Evolutionary conservation across 2,797 vertebrate genomes (phyloP).

Genomic region (Carapus acus): DNA sequence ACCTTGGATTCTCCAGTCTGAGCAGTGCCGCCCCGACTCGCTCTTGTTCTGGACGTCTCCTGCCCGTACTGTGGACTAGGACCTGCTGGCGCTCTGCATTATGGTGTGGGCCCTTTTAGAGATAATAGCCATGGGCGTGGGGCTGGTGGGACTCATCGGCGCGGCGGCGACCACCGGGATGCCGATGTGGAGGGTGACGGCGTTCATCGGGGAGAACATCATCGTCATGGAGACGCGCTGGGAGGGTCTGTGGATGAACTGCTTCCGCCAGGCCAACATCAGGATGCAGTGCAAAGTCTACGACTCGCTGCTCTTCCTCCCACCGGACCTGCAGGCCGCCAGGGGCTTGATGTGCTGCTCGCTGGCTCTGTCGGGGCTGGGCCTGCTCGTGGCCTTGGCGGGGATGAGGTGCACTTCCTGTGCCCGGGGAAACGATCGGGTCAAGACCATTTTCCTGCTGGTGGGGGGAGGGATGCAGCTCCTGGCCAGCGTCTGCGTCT

Average conservation of each 20-base stretch:
- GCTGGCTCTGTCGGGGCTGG: constrained; percentile 66
- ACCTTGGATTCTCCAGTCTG: neutral
- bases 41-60: neutral
- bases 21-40: neutral
- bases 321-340: constrained; percentile 76
- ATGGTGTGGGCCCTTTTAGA: constrained; percentile 66
- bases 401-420: constrained; percentile 76
- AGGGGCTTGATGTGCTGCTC: constrained; percentile 86
- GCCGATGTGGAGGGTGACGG: constrained; percentile 94
- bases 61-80: constrained; percentile 10
- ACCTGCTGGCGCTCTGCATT: constrained; percentile 60
- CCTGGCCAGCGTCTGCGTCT: constrained; percentile 71
- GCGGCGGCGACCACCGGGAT: constrained; percentile 79
- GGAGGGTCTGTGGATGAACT: constrained; percentile 97
- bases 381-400: constrained; percentile 72
- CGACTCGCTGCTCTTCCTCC: constrained; percentile 80
- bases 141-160: constrained; percentile 78
- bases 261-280: constrained; percentile 77
- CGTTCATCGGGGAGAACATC: constrained; percentile 85
- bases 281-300: constrained; percentile 89
- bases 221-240: constrained; percentile 87
- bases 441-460: constrained; percentile 67
- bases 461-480: constrained; percentile 77
- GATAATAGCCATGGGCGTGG: constrained; percentile 67
- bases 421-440: constrained; percentile 52